A percentile compares a stretch with the other conserved stretches of the same genome.
Conservation (phyloP, 1,140 invertebrate genomes). For the Tribolium castaneum region DNA sequence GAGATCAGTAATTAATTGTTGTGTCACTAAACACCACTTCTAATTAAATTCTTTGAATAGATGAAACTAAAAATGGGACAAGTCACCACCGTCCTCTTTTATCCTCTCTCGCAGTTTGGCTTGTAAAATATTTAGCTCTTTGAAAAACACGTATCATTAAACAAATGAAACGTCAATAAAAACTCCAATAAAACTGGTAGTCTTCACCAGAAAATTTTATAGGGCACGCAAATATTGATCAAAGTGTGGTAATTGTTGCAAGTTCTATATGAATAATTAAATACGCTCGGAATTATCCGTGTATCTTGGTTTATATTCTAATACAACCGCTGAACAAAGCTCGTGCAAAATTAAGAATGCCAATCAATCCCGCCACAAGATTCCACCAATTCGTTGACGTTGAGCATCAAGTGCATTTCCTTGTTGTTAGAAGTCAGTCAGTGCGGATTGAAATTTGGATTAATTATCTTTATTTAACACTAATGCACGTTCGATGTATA, state of each 20-base stretch:
- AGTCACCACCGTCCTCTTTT: neutral
- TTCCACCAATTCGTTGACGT: neutral
- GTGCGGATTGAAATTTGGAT: neutral
- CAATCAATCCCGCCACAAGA: constrained; percentile 5
- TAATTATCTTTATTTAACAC: constrained; percentile 20
- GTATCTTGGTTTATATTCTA: neutral
- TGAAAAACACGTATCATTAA: neutral
- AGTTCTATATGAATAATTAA: neutral
- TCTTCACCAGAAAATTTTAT: neutral
- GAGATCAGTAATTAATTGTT: neutral
- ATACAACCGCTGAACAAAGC: neutral
- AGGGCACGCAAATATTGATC: neutral
- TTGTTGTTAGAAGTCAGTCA: constrained; percentile 21
- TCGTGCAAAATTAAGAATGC: constrained; percentile 7
- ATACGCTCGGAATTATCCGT: neutral
- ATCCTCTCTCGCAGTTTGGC: neutral
- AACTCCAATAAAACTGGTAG: neutral
- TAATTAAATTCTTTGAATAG: constrained; percentile 2
- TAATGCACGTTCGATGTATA: neutral
- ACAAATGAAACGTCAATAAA: neutral
- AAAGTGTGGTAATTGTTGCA: neutral
- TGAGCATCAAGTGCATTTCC: constrained; percentile 16
- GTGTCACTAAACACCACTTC: neutral
- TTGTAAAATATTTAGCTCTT: neutral
- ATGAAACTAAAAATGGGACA: neutral